Evolutionary conservation across 2,888 invertebrate genomes (phyloP).

Genomic region (Drepana falcataria): DNA sequence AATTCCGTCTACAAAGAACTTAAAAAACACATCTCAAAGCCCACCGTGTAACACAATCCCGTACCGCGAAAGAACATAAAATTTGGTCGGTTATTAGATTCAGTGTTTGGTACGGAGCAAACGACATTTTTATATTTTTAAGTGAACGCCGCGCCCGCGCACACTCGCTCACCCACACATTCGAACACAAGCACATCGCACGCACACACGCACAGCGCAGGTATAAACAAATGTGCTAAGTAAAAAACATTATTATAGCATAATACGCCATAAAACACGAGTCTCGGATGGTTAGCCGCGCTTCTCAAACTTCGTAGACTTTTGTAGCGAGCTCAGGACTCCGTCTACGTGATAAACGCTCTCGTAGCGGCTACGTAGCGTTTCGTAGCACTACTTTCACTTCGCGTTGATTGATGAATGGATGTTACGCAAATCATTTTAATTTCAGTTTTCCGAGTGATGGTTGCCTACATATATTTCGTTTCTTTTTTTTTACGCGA

Average conservation of each 20-base stretch:
- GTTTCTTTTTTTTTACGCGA: no score
- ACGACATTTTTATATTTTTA: conserved; percentile 57
- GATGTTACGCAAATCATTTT: not conserved
- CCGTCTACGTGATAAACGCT: conserved; percentile 10
- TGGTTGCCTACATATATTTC: no score
- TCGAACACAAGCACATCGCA: conserved; percentile 16
- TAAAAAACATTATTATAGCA: conserved; percentile 76
- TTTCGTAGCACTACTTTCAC: conserved; percentile 20
- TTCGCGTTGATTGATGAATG: conserved; percentile 7
- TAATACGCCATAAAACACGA: conserved; percentile 75
- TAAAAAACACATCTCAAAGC: conserved; percentile 29
- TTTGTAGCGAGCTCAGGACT: conserved; percentile 15
- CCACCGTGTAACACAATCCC: conserved; percentile 56
- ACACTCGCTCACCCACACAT: conserved; percentile 24
- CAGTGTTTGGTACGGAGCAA: conserved; percentile 42
- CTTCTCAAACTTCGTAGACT: conserved; percentile 49
- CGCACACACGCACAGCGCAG: conserved; percentile 23
- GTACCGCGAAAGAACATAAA: conserved; percentile 71
- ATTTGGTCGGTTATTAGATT: conserved; percentile 58
- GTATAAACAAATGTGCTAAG: conserved; percentile 73
- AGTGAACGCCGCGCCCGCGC: conserved; percentile 48
- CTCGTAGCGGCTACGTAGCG: conserved; percentile 32
- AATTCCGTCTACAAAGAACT: conserved; percentile 44
- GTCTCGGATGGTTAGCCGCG: conserved; percentile 35
- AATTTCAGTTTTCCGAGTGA: not conserved